Evolutionary conservation across 2,797 vertebrate species (phyloP), one percentile per base, ranked within the genome.

Genomic region (Poeciliopsis presidionis): DNA sequence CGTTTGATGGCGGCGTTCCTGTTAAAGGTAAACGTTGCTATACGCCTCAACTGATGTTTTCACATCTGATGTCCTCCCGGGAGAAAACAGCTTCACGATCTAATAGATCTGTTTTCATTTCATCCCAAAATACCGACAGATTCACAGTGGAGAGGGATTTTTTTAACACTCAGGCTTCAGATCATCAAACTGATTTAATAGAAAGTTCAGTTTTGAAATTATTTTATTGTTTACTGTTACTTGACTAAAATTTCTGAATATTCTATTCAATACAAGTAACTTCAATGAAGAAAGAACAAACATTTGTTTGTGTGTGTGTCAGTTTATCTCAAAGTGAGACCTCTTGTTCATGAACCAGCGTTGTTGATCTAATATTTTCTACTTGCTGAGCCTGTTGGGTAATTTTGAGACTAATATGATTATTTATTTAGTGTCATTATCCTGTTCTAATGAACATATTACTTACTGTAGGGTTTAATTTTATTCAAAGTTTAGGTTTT

Each of bases 1-100:
- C 92, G 1, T 97, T 94, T 5, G 96, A 97, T 0, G 97, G 97
- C 0, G 97, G 97, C 0, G 94, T 95, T 74, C 93, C 95, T 0
- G 5, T 98, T 76, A 97, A 96, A 75, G 97, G 97, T 97, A 87
- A 43, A 22, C 70, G 16, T 73, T 36, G 43, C 76, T 79, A 73
- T 75, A 73, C 33, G 43, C 47, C 6, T 76, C 16, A 0, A 77
- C 83, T 75, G 63, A 86, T 76, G 55, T 72, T 69, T 43, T 88
- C 80, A 86, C 88, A 89, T 74, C 89, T 90, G 89, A 89, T 83
- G 84, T 79, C 83, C 67, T 5, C 55, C 63, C 75, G 0, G 47
- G 91, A 84, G 86, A 18, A 72, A 82, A 75, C 86, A 73, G 80
- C 81, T 82, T 87, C 65, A 59, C 28, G 69, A 61, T 78, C 45